Percentiles rank a stretch among this genome's conserved stretches.
phyloP scores from a whole-genome alignment of 1,140 invertebrate genomes.

The Drosophila rufa region DNA sequence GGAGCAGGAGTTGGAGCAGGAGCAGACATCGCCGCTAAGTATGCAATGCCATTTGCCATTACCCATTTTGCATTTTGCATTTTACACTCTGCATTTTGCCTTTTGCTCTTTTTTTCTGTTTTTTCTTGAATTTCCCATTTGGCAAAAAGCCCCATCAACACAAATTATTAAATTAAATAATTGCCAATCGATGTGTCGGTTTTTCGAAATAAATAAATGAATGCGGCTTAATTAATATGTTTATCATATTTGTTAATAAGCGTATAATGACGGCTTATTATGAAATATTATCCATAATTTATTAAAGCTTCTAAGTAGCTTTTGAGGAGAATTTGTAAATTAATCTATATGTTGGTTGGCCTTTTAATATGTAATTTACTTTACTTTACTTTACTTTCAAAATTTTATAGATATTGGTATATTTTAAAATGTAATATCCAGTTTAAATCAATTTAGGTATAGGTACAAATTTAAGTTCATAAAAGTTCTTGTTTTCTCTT shows the following conservation, averaged over 20 bases:
- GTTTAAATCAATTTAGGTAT: no score
- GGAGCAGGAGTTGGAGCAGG: neutral
- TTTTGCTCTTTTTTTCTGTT: neutral
- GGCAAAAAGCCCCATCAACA: neutral
- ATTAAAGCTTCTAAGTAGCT: neutral
- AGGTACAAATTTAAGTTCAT: no score
- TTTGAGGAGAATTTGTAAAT: no score
- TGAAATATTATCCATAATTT: neutral
- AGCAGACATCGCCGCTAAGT: constrained; percentile 47
- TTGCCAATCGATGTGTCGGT: neutral
- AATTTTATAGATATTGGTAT: no score
- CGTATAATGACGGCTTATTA: neutral
- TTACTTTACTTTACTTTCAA: no score
- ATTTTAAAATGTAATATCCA: no score
- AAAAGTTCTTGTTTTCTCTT: no score
- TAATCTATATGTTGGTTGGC: no score
- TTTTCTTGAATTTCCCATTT: neutral
- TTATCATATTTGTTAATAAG: neutral
- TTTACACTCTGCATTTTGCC: constrained; percentile 19
- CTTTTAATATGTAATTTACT: no score
- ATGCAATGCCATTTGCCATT: constrained; percentile 53
- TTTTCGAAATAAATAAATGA: neutral
- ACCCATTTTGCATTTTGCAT: constrained; percentile 28
- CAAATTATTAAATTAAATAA: constrained; percentile 2
- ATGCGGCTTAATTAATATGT: neutral